Evolutionary conservation across 2,888 invertebrate species (phyloP).

Genomic region (Calameuta pallipes): DNA sequence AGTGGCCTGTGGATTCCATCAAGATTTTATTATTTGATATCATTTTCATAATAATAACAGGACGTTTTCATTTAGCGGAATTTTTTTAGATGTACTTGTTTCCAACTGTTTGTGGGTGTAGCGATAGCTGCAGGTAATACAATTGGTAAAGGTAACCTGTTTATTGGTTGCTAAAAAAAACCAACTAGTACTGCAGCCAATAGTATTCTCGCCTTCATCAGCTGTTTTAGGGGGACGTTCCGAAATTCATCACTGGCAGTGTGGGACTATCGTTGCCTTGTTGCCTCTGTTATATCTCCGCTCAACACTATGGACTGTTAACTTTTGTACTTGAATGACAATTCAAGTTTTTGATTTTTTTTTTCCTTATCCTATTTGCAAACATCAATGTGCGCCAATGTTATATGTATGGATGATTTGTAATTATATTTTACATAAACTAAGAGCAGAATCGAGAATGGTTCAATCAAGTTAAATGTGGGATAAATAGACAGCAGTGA

Average conservation of each 20-base stretch:
- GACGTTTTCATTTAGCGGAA: neutral
- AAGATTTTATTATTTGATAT: neutral
- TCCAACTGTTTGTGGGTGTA: neutral
- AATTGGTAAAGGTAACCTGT: neutral
- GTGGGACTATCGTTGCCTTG: neutral
- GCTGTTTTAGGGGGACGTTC: neutral
- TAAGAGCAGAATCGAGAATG: neutral
- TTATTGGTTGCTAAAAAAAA: neutral
- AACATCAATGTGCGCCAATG: neutral
- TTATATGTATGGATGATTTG: neutral
- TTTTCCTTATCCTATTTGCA: neutral
- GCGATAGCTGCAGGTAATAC: neutral
- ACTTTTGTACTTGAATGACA: neutral
- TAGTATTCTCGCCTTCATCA: neutral
- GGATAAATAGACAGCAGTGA: neutral
- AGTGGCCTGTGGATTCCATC: neutral
- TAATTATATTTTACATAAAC: neutral
- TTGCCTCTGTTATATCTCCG: neutral
- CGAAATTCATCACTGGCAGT: neutral
- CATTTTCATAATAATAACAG: too few relatives aligned
- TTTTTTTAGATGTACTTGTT: neutral
- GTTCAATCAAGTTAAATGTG: neutral
- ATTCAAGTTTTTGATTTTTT: too few relatives aligned
- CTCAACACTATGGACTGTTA: neutral
- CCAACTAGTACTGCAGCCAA: neutral